These are phyloP conservation scores for Engystomops pustulosus DNA, from an alignment of 2,113 vertebrate species.

Conservation along the genomic window DNA sequence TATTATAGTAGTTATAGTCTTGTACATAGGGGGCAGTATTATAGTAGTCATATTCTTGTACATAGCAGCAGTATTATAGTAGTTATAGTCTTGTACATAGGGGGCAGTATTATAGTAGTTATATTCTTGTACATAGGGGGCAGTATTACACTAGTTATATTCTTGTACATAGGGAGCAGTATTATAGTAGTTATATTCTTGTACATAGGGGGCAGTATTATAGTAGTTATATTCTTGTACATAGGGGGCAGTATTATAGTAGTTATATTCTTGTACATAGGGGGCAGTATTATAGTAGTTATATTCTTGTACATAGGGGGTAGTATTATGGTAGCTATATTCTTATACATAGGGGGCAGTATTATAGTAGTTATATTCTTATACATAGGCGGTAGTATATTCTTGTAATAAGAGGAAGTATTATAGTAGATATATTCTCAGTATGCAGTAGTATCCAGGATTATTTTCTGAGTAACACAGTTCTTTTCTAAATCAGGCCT, in stretches of 20 bases:
- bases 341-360: not conserved
- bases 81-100: not conserved
- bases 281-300: not conserved
- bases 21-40: not conserved
- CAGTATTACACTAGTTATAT: not conserved
- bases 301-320: not conserved
- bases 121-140: not conserved
- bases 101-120: not conserved
- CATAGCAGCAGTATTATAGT: not conserved
- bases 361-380: constrained; percentile 8
- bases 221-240: constrained; percentile 3
- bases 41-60: not conserved
- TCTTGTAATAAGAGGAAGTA: too few species aligned
- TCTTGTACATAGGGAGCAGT: not conserved
- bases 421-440: constrained; percentile 8
- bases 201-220: not conserved
- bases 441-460: too few species aligned
- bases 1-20: constrained; percentile 1
- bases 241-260: not conserved
- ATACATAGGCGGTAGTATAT: too few species aligned
- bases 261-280: not conserved
- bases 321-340: not conserved
- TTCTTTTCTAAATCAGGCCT: too few species aligned
- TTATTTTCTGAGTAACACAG: too few species aligned
- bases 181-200: not conserved